Conservation (phyloP, 37 sponge, comb jelly and placozoan species). For the Eunapius fragilis region DNA sequence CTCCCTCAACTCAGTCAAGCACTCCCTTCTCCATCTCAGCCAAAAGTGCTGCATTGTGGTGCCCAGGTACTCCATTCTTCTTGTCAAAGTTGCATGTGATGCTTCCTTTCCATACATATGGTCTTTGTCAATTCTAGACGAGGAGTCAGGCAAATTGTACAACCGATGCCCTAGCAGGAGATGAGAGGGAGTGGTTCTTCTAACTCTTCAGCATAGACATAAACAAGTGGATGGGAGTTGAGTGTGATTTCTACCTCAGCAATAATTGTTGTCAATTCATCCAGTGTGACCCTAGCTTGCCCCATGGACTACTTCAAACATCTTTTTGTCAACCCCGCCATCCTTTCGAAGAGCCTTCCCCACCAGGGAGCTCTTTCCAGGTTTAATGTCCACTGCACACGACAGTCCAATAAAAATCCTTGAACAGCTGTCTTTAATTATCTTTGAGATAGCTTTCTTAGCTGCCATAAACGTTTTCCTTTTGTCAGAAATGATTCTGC, state of each 20-base stretch:
- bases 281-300: background rate
- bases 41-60: slow-evolving; percentile 8
- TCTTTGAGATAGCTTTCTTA: background rate
- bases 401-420: background rate
- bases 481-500: slow-evolving; percentile 4
- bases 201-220: slow-evolving; percentile 16
- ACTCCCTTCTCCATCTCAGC: slow-evolving; percentile 30
- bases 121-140: background rate
- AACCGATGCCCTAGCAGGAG: slow-evolving; percentile 5
- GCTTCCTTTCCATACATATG: background rate
- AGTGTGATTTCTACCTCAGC: slow-evolving; percentile 30
- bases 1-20: slow-evolving; percentile 6
- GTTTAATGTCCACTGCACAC: slow-evolving; percentile 26
- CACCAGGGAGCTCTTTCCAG: slow-evolving; percentile 16
- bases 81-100: background rate
- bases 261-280: slow-evolving; percentile 22
- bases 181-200: slow-evolving; percentile 33
- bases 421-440: background rate
- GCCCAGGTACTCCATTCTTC: background rate
- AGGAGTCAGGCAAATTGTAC: background rate
- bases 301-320: slow-evolving; percentile 31
- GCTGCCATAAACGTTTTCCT: slow-evolving; percentile 14
- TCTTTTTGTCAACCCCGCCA: slow-evolving; percentile 18
- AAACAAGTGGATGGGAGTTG: slow-evolving; percentile 23
- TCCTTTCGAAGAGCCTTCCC: slow-evolving; percentile 16